phyloP scores from a whole-genome alignment of 2,888 invertebrate species.

The Tenthredo scrophulariae region DNA sequence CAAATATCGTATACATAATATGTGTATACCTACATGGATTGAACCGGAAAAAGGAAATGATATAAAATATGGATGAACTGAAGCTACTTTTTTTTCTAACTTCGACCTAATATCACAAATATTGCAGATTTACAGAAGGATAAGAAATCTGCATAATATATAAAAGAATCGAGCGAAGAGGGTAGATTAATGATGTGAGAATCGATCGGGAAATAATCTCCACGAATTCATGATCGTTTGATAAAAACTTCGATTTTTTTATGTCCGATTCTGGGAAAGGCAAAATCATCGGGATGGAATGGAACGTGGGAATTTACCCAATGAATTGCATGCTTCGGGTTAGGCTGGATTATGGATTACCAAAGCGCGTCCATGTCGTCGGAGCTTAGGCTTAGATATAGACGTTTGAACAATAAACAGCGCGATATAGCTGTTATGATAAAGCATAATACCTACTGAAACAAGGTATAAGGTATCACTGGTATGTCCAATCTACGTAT shows the following conservation, averaged over 20 bases:
- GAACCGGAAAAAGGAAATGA: background rate
- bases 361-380: background rate
- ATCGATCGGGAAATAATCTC: background rate
- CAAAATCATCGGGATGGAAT: background rate
- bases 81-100: background rate
- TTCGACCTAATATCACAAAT: background rate
- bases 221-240: background rate
- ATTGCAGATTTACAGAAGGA: background rate
- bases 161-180: background rate
- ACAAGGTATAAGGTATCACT: background rate
- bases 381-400: background rate
- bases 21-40: background rate
- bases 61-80: background rate
- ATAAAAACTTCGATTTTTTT: background rate
- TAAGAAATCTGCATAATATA: background rate
- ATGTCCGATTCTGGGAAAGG: background rate
- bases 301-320: background rate
- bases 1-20: background rate
- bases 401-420: background rate
- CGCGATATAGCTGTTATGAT: background rate
- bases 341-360: constrained; percentile 49
- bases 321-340: constrained; percentile 46
- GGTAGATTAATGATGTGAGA: background rate
- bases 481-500: background rate
- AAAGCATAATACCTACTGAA: background rate